These are phyloP conservation scores for Kryphioiulus occultus DNA, from an alignment of 2,888 invertebrate genomes.

Conservation along the genomic window DNA sequence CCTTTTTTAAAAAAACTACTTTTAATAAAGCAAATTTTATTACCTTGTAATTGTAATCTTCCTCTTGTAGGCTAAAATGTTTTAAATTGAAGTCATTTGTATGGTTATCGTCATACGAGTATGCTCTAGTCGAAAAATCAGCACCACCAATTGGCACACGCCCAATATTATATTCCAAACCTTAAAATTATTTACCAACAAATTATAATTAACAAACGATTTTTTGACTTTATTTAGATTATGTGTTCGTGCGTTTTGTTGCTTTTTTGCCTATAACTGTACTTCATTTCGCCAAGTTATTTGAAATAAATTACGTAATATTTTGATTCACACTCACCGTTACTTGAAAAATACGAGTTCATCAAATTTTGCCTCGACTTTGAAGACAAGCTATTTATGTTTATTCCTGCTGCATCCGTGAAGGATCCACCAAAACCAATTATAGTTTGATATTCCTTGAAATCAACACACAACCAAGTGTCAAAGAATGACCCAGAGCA, in stretches of 20 bases:
- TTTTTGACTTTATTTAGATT: too few relatives aligned
- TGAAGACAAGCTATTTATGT: constrained; percentile 71
- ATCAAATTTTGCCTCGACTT: constrained; percentile 67
- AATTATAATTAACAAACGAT: neutral
- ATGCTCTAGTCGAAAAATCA: constrained; percentile 83
- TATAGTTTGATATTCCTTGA: constrained; percentile 69
- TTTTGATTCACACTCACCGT: too few relatives aligned
- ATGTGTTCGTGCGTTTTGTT: too few relatives aligned
- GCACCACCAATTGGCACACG: constrained; percentile 84
- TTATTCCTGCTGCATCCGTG: constrained; percentile 75
- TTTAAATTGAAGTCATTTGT: constrained; percentile 58
- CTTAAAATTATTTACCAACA: constrained; percentile 60
- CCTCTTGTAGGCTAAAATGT: constrained; percentile 51
- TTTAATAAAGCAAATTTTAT: too few relatives aligned
- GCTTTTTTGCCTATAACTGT: too few relatives aligned
- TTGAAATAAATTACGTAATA: neutral
- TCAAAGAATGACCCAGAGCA: neutral
- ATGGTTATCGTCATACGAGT: constrained; percentile 77
- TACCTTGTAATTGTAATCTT: constrained; percentile 57
- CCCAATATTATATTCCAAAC: constrained; percentile 79
- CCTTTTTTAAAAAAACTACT: too few relatives aligned
- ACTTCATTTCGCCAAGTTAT: too few relatives aligned
- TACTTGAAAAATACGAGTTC: constrained; percentile 63
- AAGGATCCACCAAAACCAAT: constrained; percentile 88
- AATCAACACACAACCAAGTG: neutral